These are phyloP conservation scores for Potamarius usumacintae DNA, from an alignment of 2,113 vertebrate species.

Conservation along the genomic window DNA sequence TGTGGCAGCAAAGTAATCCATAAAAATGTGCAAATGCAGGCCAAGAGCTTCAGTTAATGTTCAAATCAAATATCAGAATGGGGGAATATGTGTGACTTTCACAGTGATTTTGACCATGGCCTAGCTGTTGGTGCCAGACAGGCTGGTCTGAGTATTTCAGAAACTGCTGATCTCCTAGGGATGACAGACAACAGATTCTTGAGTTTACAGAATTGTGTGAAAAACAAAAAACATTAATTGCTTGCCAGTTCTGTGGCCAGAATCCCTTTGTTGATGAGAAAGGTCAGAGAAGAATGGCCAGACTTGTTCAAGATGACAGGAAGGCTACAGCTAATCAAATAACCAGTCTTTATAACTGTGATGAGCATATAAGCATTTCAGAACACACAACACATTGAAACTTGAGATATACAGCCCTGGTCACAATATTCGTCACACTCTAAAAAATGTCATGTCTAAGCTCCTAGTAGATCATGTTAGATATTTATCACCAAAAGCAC, in stretches of 20 bases:
- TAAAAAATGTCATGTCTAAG: too few relatives aligned
- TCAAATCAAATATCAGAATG: neutral
- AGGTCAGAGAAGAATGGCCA: neutral
- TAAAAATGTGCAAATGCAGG: neutral
- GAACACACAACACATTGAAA: neutral
- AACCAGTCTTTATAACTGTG: neutral
- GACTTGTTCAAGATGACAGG: neutral
- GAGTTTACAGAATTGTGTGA: neutral
- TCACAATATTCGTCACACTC: too few relatives aligned
- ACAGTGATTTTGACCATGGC: neutral
- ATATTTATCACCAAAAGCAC: too few relatives aligned
- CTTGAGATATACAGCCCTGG: neutral
- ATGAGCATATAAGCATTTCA: neutral
- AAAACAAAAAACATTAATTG: neutral
- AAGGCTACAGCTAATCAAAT: neutral
- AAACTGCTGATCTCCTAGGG: too few relatives aligned
- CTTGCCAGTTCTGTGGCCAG: neutral
- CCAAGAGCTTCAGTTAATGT: neutral
- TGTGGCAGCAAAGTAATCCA: neutral
- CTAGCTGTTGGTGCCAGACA: neutral
- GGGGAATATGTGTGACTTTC: neutral
- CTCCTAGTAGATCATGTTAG: too few relatives aligned
- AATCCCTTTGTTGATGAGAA: neutral
- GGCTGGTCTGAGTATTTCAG: neutral
- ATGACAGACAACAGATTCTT: neutral